These are phyloP conservation scores for Enteromius fasciolatus DNA, from an alignment of 2,797 vertebrate species.

Conservation along the genomic window DNA sequence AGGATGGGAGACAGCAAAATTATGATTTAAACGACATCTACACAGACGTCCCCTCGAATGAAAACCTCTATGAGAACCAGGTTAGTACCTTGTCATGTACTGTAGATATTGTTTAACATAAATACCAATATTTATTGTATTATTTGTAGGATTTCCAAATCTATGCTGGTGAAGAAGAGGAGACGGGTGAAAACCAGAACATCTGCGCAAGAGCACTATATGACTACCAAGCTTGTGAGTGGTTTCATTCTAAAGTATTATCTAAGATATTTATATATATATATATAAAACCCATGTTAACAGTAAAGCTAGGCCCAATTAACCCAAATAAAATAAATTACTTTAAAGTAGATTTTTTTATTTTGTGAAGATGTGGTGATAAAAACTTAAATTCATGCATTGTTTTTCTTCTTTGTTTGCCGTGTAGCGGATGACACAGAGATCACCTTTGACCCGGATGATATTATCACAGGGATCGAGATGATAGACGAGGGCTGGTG, in stretches of 20 bases:
- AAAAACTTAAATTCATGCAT: neutral
- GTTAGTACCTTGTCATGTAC: neutral
- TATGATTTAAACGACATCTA: neutral
- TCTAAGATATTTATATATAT: neutral
- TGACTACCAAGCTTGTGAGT: slow-evolving; percentile 45
- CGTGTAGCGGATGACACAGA: slow-evolving; percentile 86
- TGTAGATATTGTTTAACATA: neutral
- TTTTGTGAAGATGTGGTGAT: neutral
- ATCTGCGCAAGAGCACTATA: slow-evolving; percentile 38
- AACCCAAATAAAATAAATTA: neutral
- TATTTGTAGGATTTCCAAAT: slow-evolving; percentile 15
- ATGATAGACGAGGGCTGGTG: slow-evolving; percentile 95
- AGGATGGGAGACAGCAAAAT: neutral
- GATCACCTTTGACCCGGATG: slow-evolving; percentile 91
- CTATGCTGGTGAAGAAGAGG: neutral
- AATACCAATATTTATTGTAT: neutral
- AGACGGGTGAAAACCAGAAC: neutral
- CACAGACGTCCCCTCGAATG: neutral
- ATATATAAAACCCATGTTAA: neutral
- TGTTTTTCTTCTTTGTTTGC: neutral
- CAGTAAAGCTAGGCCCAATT: neutral
- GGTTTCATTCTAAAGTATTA: neutral
- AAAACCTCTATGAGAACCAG: slow-evolving; percentile 9
- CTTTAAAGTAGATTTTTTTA: too few species aligned
- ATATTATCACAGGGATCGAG: slow-evolving; percentile 90